Percentiles rank a stretch among this genome's conserved stretches.
Evolutionary conservation across 2,797 vertebrate genomes (phyloP).

Genomic region (Darevskia nairensis): DNA sequence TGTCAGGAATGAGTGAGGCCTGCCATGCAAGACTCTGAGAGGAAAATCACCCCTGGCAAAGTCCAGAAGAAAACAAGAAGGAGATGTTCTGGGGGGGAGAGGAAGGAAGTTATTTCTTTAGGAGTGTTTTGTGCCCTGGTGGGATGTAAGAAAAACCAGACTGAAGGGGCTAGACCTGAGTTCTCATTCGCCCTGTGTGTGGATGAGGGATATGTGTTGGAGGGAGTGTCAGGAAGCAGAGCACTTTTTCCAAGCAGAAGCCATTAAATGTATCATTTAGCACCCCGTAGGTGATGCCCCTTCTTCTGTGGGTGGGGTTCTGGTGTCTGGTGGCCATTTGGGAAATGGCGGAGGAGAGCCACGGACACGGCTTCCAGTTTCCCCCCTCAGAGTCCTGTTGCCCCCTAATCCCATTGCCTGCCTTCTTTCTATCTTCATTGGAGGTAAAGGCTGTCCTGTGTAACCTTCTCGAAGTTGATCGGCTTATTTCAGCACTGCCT

Average conservation of each 20-base stretch:
- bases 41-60: background rate
- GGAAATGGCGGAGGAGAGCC: background rate
- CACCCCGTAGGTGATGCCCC: background rate
- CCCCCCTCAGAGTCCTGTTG: background rate
- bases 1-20: background rate
- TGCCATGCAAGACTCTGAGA: background rate
- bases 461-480: background rate
- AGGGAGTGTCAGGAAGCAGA: constrained; percentile 29
- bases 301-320: constrained; percentile 9
- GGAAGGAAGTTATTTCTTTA: background rate
- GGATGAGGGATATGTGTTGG: background rate
- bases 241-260: constrained; percentile 11
- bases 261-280: background rate
- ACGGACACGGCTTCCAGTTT: background rate
- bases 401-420: background rate
- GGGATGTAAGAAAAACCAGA: background rate
- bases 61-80: background rate
- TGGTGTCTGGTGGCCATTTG: background rate
- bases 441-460: background rate
- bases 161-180: background rate
- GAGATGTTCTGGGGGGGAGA: background rate
- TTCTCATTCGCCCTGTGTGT: background rate
- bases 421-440: background rate
- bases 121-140: background rate
- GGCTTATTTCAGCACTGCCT: background rate